A percentile compares a stretch with the other conserved stretches of the same genome.
These are phyloP conservation scores for Drosophila eohydei DNA, from an alignment of 2,888 invertebrate genomes.

Conservation along the genomic window DNA sequence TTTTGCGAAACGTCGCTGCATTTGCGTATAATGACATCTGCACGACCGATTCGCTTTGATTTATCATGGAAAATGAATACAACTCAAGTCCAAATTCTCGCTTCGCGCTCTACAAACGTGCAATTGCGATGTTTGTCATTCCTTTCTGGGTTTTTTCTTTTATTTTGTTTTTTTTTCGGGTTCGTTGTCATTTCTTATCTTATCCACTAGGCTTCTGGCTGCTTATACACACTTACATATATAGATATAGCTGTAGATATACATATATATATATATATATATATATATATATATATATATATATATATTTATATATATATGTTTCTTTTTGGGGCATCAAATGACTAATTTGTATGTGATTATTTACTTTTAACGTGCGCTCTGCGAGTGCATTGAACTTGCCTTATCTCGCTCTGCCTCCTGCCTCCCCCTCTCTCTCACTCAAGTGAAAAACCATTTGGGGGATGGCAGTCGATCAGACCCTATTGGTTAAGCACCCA, in stretches of 20 bases:
- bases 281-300: not conserved
- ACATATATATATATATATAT: not conserved
- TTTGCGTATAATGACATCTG: slow-evolving; percentile 15
- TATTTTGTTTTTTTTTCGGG: slow-evolving; percentile 20
- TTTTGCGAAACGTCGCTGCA: not conserved
- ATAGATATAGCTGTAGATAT: not conserved
- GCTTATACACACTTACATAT: not conserved
- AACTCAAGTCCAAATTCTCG: not conserved
- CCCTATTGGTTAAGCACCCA: slow-evolving; percentile 6
- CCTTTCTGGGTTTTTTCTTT: not conserved
- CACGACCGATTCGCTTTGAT: slow-evolving; percentile 11
- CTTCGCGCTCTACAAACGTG: slow-evolving; percentile 6
- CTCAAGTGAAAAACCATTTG: slow-evolving; percentile 5
- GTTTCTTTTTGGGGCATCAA: slow-evolving; percentile 35
- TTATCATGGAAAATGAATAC: slow-evolving; percentile 20
- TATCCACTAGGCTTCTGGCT: slow-evolving; percentile 43
- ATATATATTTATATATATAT: slow-evolving; percentile 1
- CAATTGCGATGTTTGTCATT: slow-evolving; percentile 11
- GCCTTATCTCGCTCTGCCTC: slow-evolving; percentile 24
- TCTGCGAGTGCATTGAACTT: slow-evolving; percentile 48
- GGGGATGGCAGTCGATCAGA: slow-evolving; percentile 15
- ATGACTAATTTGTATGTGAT: slow-evolving; percentile 73
- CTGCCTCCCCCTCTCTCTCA: not conserved
- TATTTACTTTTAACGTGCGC: slow-evolving; percentile 49
- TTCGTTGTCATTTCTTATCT: slow-evolving; percentile 54